Base-by-base conservation (phyloP, 37 sponge, comb jelly and placozoan species). In the Bolinopsis microptera region DNA sequence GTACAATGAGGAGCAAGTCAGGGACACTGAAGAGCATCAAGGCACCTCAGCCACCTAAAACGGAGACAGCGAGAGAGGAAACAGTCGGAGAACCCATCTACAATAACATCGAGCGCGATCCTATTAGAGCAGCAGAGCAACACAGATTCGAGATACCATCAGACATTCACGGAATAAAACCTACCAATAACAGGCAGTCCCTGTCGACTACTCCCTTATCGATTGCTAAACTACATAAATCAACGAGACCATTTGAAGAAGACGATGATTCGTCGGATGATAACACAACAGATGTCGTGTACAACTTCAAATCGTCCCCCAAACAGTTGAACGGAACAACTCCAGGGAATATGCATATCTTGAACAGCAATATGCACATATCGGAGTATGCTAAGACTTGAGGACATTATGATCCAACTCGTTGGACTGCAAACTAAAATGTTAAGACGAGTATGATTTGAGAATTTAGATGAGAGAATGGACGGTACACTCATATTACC, bases 211-310 rank as follows among this genome's bases (percentile, higher is more conserved):
- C 61, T 48, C 61, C 61, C 13, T 18, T 48, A 48, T 13, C 5
- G 13, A 48, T 48, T 13, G 61, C 9, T 5, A 48, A 48, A 48
- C 9, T 13, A 13, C 5, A 13, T 18, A 48, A 48, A 5, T 48
- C 61, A 48, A 5, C 9, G 5, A 13, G 9, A 48, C 9, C 5
- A 18, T 48, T 48, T 34, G 80, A 38, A 26, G 90, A 86, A n/a
- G 35, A 39, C 36, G 90, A 39, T 26, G 90, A 48, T 35, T 86
- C 90, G 30, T 86, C 90, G 1, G 90, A 86, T 28, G 90, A 86
- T 23, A 86, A 86, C 39, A 86, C 90, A 39, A 40, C 32, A 0
- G 90, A 77, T 13, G 80, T 77, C 80, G 32, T 77, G 35, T 36
- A 32, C 80, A 32, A 77, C 33, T 35, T 77, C 36, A 77, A 77